A percentile compares a stretch with the other conserved stretches of the same genome.
Evolutionary conservation across 2,113 vertebrate genomes (phyloP).

Genomic region (Hiodon tergisus): DNA sequence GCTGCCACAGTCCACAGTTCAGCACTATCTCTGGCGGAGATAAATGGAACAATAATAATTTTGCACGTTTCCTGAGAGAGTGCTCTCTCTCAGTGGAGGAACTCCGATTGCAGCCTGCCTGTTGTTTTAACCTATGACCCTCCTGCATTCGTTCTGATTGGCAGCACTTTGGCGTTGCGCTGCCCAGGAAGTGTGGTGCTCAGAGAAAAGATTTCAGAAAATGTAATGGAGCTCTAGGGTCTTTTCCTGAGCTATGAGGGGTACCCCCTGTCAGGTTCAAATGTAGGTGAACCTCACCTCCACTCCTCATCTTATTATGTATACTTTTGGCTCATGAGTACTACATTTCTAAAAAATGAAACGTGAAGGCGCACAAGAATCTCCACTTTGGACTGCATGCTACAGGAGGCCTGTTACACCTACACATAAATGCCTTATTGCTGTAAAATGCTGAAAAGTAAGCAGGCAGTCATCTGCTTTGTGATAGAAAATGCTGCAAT

Average conservation of each 20-base stretch:
- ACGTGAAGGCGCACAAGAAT: background rate
- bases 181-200: slow-evolving; percentile 3
- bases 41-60: slow-evolving; percentile 14
- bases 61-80: slow-evolving; percentile 17
- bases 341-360: slow-evolving; percentile 11
- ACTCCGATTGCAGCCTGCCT: background rate
- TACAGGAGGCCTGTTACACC: too few relatives aligned
- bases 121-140: slow-evolving; percentile 26
- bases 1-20: background rate
- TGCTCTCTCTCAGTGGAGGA: background rate
- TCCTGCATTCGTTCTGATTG: background rate
- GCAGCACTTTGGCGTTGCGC: background rate
- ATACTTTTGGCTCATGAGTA: background rate
- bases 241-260: slow-evolving; percentile 8
- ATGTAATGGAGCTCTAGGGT: background rate
- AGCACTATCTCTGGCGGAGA: background rate
- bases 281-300: slow-evolving; percentile 9
- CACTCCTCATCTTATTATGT: background rate
- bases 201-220: slow-evolving; percentile 1
- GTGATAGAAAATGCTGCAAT: too few relatives aligned
- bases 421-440: too few relatives aligned
- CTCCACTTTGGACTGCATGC: background rate
- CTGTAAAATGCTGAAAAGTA: too few relatives aligned
- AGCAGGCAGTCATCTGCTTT: too few relatives aligned
- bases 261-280: slow-evolving; percentile 10